Conservation (phyloP, 2,113 vertebrate species). For the Beaufortia kweichowensis region DNA sequence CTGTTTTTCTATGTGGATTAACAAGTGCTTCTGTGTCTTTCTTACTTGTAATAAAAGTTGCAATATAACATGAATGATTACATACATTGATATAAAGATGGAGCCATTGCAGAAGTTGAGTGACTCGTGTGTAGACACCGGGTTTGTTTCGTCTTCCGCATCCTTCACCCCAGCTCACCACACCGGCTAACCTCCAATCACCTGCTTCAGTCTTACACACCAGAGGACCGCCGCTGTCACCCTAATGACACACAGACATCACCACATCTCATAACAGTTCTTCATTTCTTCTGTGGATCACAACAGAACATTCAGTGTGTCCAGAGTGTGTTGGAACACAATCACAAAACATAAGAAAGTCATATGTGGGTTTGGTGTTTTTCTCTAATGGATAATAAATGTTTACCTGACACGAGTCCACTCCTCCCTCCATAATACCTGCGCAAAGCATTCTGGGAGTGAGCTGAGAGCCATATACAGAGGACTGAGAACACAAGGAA, state of each 20-base stretch:
- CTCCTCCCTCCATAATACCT: constrained; percentile 69
- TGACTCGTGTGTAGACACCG: constrained; percentile 82
- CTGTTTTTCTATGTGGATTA: too few species aligned
- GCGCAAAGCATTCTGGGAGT: constrained; percentile 79
- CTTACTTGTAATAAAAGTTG: too few species aligned
- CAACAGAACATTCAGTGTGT: too few species aligned
- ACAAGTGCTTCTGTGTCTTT: not conserved
- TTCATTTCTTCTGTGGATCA: too few species aligned
- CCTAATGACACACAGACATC: constrained; percentile 65
- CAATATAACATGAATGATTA: too few species aligned
- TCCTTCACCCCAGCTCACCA: constrained; percentile 88
- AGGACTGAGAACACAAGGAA: constrained; percentile 60
- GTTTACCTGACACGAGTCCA: constrained; percentile 80
- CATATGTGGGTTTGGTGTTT: too few species aligned
- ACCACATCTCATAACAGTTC: too few species aligned
- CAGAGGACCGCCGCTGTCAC: constrained; percentile 85
- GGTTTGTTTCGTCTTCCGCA: constrained; percentile 81
- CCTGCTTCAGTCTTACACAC: constrained; percentile 72
- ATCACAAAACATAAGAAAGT: too few species aligned
- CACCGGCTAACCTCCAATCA: constrained; percentile 79
- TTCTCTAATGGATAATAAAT: too few species aligned
- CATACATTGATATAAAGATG: constrained; percentile 52
- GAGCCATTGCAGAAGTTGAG: constrained; percentile 76
- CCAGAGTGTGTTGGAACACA: too few species aligned
- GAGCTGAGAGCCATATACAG: constrained; percentile 64